phyloP scores from a whole-genome alignment of 2,888 invertebrate species.

The Gastrophysa polygoni region DNA sequence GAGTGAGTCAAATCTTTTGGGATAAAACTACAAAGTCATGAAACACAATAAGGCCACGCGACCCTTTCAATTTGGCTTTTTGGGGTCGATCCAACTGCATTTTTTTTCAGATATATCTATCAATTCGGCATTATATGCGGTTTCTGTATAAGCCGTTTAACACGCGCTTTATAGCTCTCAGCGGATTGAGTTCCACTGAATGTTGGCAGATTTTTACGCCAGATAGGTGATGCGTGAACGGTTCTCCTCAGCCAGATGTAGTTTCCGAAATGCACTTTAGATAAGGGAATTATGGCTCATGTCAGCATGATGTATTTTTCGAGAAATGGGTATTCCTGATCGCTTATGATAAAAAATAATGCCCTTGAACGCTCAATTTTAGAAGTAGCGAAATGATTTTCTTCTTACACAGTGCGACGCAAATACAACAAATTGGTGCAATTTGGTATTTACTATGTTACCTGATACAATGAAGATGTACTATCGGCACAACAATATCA shows the following conservation, averaged over 20 bases:
- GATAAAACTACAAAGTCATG: constrained; percentile 57
- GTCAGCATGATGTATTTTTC: constrained; percentile 31
- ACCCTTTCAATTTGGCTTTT: constrained; percentile 56
- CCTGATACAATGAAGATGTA: too few relatives aligned
- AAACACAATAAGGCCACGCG: constrained; percentile 57
- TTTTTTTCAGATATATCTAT: constrained; percentile 43
- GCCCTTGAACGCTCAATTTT: background rate
- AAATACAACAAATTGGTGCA: too few relatives aligned
- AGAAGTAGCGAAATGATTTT: background rate
- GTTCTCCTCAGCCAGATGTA: constrained; percentile 32
- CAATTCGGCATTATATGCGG: constrained; percentile 55
- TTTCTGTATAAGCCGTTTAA: constrained; percentile 58
- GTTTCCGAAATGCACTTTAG: constrained; percentile 35
- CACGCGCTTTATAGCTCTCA: constrained; percentile 52
- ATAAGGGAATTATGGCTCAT: constrained; percentile 34
- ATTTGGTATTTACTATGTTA: too few relatives aligned
- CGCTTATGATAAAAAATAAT: background rate
- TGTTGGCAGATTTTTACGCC: constrained; percentile 32
- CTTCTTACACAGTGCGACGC: too few relatives aligned
- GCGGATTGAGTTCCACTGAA: constrained; percentile 40
- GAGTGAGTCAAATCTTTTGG: constrained; percentile 12
- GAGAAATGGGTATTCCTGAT: constrained; percentile 15
- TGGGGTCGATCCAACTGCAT: constrained; percentile 1
- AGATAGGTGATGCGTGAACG: constrained; percentile 31
- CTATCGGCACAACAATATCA: too few relatives aligned